These are phyloP conservation scores for Tryphoninae sp. DNA, from an alignment of 2,888 invertebrate species.

Conservation along the genomic window DNA sequence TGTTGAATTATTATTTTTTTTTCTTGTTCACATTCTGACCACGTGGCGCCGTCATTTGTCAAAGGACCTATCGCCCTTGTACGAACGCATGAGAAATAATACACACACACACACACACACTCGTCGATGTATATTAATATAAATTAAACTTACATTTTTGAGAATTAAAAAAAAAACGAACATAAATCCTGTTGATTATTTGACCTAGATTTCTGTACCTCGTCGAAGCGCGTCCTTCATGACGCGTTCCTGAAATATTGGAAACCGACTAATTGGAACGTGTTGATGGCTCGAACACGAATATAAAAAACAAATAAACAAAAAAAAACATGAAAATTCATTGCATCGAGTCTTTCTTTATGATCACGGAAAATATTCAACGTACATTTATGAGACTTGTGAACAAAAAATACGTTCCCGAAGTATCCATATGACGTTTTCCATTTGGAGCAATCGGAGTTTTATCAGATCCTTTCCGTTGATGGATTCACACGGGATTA, in stretches of 20 bases:
- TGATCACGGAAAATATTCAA: too few relatives aligned
- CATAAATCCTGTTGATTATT: conserved; percentile 48
- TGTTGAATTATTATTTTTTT: conserved; percentile 31
- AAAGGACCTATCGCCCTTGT: conserved; percentile 61
- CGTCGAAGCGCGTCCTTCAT: background rate
- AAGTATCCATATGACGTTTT: conserved; percentile 16
- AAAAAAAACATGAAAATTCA: too few relatives aligned
- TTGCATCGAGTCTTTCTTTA: too few relatives aligned
- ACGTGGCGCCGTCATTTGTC: conserved; percentile 48
- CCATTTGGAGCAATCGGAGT: conserved; percentile 13
- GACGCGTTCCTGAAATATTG: conserved; percentile 5
- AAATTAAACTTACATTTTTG: conserved; percentile 80
- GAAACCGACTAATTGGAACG: too few relatives aligned
- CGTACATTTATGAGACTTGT: background rate
- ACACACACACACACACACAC: conserved; percentile 59
- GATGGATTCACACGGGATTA: conserved; percentile 53
- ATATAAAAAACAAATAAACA: too few relatives aligned
- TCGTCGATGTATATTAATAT: conserved; percentile 79
- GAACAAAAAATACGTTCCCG: background rate
- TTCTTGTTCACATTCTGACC: conserved; percentile 42
- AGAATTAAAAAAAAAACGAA: conserved; percentile 72
- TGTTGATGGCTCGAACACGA: too few relatives aligned
- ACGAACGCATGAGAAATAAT: conserved; percentile 48
- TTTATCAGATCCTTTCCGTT: conserved; percentile 52
- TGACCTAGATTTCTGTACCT: conserved; percentile 13